phyloP scores from a whole-genome alignment of 1,140 invertebrate species.

The Leptestheria dahalacensis region DNA sequence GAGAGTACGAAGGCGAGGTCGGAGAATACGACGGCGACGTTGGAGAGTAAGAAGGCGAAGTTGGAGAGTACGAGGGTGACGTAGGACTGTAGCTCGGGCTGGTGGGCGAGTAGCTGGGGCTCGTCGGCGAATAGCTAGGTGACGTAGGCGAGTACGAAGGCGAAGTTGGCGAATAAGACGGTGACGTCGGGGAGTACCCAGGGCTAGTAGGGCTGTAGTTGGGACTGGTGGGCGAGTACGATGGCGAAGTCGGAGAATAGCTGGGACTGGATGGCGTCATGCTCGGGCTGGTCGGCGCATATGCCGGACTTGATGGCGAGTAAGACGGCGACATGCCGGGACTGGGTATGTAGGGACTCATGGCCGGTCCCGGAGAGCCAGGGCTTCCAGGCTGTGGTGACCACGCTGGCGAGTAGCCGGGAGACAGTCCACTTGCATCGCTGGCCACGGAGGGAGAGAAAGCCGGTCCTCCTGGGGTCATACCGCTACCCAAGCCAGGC shows the following conservation, averaged over 20 bases:
- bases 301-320: slow-evolving; percentile 66
- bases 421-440: slow-evolving; percentile 78
- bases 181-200: slow-evolving; percentile 31
- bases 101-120: slow-evolving; percentile 48
- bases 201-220: slow-evolving; percentile 38
- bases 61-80: slow-evolving; percentile 54
- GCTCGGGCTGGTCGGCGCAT: slow-evolving; percentile 50
- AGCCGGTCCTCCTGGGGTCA: slow-evolving; percentile 88
- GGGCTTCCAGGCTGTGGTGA: slow-evolving; percentile 64
- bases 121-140: slow-evolving; percentile 54
- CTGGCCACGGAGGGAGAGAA: slow-evolving; percentile 89
- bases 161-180: slow-evolving; percentile 33
- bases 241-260: slow-evolving; percentile 45
- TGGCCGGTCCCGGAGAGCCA: slow-evolving; percentile 46
- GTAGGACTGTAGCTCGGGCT: slow-evolving; percentile 49
- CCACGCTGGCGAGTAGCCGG: slow-evolving; percentile 56
- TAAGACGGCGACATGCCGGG: slow-evolving; percentile 69
- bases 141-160: slow-evolving; percentile 51
- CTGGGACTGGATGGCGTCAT: slow-evolving; percentile 62
- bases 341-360: slow-evolving; percentile 58
- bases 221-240: slow-evolving; percentile 42
- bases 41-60: slow-evolving; percentile 44
- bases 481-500: slow-evolving; percentile 74
- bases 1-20: slow-evolving; percentile 35
- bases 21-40: slow-evolving; percentile 56